Evolutionary conservation across 2,797 vertebrate genomes (phyloP), one percentile per base, ranked within the genome.

Genomic region (Eulemur coronatus): DNA sequence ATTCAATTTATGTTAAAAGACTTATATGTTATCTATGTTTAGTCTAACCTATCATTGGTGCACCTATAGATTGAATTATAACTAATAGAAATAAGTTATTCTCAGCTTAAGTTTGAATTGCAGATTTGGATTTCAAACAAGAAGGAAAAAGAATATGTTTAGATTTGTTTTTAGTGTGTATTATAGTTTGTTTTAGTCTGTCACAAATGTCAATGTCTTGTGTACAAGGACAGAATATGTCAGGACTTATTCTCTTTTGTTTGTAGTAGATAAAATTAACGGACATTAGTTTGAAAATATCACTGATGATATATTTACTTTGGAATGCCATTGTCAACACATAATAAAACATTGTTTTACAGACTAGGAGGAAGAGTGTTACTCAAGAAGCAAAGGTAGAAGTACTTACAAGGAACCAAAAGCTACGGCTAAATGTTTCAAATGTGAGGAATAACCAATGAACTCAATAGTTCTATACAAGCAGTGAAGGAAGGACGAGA

Each of bases 101-200:
- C 96, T 96, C 63, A 79, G 84, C 76, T 91, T 75, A 69, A 43
- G 9, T 94, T 61, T 97, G 41, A 95, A 93, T 89, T 65, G 69
- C n/a, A 97, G 55, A 11, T 95, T 98, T 97, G n/a, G 82, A 97
- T 84, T 96, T 92, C 78, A 96, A 97, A 96, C 6, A 95, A 89
- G 76, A 94, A 95, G 75, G 30, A 90, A 94, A 97, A 96, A 33
- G 9, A 89, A 94, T 95, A 97, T 96, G 18, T 96, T 97, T 94
- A 85, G 28, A 72, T 93, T 94, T 84, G 80, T 22, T 93, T 96
- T 97, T 93, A 93, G 85, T 95, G 69, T 73, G 52, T 10, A 85
- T 26, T 93, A 61, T 22, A 73, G 87, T 26, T 22, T 94, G 78
- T 91, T 85, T 61, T 41, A 76, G 24, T 81, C 63, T 95, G 93